phyloP scores from a whole-genome alignment of 2,888 invertebrate genomes.

The Aphidoletes aphidimyza region DNA sequence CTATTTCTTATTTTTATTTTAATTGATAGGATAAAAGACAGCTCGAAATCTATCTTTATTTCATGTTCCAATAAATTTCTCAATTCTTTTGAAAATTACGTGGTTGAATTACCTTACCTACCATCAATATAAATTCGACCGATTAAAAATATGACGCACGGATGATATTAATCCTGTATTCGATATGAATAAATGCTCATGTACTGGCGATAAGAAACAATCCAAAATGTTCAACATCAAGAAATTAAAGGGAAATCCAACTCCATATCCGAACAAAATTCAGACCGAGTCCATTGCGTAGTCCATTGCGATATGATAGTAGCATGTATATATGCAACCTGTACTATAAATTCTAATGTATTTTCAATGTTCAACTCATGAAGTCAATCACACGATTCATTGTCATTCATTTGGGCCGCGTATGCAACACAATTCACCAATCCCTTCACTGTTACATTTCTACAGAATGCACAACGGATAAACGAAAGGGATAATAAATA shows the following conservation, averaged over 20 bases:
- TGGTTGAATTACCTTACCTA: too few species aligned
- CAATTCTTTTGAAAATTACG: background rate
- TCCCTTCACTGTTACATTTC: background rate
- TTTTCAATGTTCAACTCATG: conserved; percentile 23
- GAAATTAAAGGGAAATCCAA: too few species aligned
- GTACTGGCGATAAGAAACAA: too few species aligned
- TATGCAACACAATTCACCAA: background rate
- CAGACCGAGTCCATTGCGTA: too few species aligned
- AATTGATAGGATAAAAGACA: background rate
- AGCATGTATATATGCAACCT: background rate
- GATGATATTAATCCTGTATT: too few species aligned
- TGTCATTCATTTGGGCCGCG: too few species aligned
- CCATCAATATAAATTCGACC: too few species aligned
- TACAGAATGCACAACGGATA: too few species aligned
- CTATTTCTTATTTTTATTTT: background rate
- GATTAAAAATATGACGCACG: too few species aligned
- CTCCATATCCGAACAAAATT: too few species aligned
- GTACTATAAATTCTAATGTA: conserved; percentile 29
- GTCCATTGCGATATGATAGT: background rate
- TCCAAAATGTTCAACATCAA: too few species aligned
- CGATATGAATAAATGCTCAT: too few species aligned
- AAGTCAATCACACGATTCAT: background rate
- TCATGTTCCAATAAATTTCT: background rate
- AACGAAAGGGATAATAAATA: conserved; percentile 26
- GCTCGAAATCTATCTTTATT: background rate